phyloP scores from a whole-genome alignment of 2,888 invertebrate genomes.

The Meiosimyza decipiens region DNA sequence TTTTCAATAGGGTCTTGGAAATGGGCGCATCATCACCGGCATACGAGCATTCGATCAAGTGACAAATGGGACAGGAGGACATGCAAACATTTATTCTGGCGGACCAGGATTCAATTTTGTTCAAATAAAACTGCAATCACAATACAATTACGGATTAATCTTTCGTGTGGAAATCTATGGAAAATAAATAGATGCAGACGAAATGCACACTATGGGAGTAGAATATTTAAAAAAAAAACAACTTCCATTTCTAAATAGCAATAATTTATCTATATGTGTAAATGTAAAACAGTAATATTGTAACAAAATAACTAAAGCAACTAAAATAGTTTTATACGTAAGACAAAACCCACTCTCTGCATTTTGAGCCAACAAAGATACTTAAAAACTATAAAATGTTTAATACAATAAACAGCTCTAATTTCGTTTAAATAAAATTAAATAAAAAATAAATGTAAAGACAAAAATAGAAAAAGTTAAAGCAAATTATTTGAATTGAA shows the following conservation, averaged over 20 bases:
- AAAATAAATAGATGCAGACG: conserved; percentile 47
- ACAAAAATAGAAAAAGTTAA: too few species aligned
- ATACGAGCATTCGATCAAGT: conserved; percentile 62
- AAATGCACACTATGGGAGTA: background rate
- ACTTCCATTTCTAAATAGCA: background rate
- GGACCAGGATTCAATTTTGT: conserved; percentile 64
- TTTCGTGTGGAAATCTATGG: conserved; percentile 63
- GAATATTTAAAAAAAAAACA: background rate
- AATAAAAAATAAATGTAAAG: too few species aligned
- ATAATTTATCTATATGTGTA: too few species aligned
- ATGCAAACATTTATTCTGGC: conserved; percentile 62
- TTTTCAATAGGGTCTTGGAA: conserved; percentile 52
- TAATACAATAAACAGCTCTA: too few species aligned
- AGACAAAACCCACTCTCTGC: too few species aligned
- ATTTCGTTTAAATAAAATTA: too few species aligned
- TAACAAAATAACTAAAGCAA: too few species aligned
- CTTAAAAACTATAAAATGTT: too few species aligned
- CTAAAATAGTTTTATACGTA: too few species aligned
- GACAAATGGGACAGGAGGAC: conserved; percentile 62
- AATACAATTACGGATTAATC: conserved; percentile 60
- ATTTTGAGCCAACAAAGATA: too few species aligned
- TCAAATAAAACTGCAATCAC: conserved; percentile 61
- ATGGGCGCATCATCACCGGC: conserved; percentile 61
- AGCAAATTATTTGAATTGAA: too few species aligned
- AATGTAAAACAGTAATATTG: too few species aligned